Evolutionary conservation across 2,797 vertebrate species (phyloP).

Genomic region (Triplophysa yarkandensis): DNA sequence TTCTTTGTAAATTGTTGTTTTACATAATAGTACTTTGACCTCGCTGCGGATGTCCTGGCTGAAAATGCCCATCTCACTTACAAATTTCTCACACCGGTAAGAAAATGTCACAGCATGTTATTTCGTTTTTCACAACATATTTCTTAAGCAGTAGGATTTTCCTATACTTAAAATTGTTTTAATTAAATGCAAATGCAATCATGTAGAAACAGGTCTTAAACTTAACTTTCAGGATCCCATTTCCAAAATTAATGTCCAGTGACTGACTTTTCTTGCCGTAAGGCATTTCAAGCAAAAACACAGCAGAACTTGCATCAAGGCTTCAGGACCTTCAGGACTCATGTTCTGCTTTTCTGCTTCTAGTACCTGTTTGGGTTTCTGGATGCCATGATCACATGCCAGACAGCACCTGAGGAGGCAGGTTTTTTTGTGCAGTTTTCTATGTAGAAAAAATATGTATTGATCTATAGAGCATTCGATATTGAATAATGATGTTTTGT

Average conservation of each 20-base stretch:
- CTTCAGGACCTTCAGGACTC: neutral
- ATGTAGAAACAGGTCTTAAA: slow-evolving; percentile 3
- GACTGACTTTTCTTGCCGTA: neutral
- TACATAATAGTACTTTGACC: slow-evolving; percentile 84
- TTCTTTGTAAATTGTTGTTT: too few species aligned
- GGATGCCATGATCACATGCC: slow-evolving; percentile 90
- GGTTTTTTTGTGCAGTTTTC: neutral
- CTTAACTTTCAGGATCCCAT: slow-evolving; percentile 1
- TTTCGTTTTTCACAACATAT: neutral
- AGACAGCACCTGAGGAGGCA: slow-evolving; percentile 93
- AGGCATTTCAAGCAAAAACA: slow-evolving; percentile 31
- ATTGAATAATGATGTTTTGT: neutral
- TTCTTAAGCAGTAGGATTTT: neutral
- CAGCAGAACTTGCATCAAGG: neutral
- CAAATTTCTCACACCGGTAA: slow-evolving; percentile 88
- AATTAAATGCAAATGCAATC: slow-evolving; percentile 7
- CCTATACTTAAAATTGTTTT: neutral
- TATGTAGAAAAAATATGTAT: neutral
- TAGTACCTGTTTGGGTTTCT: slow-evolving; percentile 92
- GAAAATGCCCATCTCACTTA: slow-evolving; percentile 95
- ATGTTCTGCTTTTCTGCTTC: slow-evolving; percentile 30
- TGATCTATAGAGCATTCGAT: neutral
- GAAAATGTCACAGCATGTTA: slow-evolving; percentile 14
- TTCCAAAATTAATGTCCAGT: slow-evolving; percentile 17
- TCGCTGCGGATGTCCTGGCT: slow-evolving; percentile 93